phyloP scores from a whole-genome alignment of 2,888 invertebrate genomes.

The Ptilodon capucinus region DNA sequence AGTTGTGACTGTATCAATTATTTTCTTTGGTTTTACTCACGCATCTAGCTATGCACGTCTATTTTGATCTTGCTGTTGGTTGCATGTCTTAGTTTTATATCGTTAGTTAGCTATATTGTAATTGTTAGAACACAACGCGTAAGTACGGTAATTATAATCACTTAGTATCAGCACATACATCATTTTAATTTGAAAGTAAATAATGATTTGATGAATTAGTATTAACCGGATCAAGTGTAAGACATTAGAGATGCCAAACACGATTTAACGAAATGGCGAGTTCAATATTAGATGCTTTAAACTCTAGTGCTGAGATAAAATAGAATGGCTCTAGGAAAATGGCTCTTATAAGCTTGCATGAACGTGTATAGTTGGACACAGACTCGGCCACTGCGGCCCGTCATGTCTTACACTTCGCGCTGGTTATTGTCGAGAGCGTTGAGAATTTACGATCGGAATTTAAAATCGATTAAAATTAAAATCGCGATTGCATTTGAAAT shows the following conservation, averaged over 20 bases:
- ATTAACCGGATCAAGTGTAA: constrained; percentile 73
- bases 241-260: constrained; percentile 46
- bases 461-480: constrained; percentile 26
- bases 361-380: constrained; percentile 49
- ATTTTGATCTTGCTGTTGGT: constrained; percentile 76
- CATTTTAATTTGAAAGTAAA: constrained; percentile 71
- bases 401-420: constrained; percentile 75
- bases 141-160: constrained; percentile 69
- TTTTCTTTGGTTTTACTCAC: constrained; percentile 76
- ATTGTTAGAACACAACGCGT: constrained; percentile 70
- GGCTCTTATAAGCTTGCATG: constrained; percentile 56
- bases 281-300: constrained; percentile 56
- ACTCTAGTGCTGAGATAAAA: constrained; percentile 38
- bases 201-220: constrained; percentile 51
- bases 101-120: constrained; percentile 60
- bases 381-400: constrained; percentile 39
- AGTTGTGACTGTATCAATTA: constrained; percentile 56
- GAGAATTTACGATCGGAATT: constrained; percentile 72
- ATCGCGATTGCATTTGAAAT: constrained; percentile 40
- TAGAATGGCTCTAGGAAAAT: constrained; percentile 56
- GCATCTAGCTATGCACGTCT: constrained; percentile 82
- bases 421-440: constrained; percentile 81
- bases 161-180: constrained; percentile 80
- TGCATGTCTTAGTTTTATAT: constrained; percentile 75
- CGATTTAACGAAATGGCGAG: constrained; percentile 34